Evolutionary conservation across 2,888 invertebrate genomes (phyloP).

Genomic region (Suillia variegata): DNA sequence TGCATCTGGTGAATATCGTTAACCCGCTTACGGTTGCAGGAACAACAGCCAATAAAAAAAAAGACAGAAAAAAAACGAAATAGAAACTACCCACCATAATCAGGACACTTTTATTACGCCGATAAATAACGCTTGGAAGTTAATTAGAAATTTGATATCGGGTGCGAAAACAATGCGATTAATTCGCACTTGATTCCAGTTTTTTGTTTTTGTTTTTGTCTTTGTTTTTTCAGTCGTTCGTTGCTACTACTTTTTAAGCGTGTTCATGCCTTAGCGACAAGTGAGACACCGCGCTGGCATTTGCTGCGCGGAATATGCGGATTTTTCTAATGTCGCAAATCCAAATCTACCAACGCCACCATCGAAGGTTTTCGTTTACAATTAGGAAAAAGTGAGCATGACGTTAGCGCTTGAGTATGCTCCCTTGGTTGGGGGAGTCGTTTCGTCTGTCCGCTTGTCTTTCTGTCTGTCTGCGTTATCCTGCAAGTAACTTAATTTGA

Average conservation of each 20-base stretch:
- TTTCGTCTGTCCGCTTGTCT: too few species aligned
- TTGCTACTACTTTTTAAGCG: too few species aligned
- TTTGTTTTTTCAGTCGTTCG: not conserved
- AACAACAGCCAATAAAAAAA: not conserved
- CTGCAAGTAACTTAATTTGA: not conserved
- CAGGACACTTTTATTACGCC: conserved; percentile 52
- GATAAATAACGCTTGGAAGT: conserved; percentile 51
- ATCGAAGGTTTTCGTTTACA: not conserved
- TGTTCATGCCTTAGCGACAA: too few species aligned
- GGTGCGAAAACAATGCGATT: not conserved
- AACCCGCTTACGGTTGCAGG: not conserved
- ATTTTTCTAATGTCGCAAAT: not conserved
- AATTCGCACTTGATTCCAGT: not conserved
- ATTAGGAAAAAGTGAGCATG: too few species aligned
- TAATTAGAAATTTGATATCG: conserved; percentile 56
- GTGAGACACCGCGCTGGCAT: too few species aligned
- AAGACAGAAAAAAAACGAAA: too few species aligned
- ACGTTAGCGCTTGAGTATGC: too few species aligned
- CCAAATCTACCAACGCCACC: not conserved
- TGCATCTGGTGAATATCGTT: not conserved
- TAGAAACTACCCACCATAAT: conserved; percentile 44
- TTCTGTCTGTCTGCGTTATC: too few species aligned
- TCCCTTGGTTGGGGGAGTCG: too few species aligned
- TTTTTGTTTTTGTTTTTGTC: not conserved
- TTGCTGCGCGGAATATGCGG: not conserved